Evolutionary conservation across 1,140 invertebrate genomes (phyloP), one percentile per base, ranked within the genome.

Genomic region (Meloidogyne floridensis): DNA sequence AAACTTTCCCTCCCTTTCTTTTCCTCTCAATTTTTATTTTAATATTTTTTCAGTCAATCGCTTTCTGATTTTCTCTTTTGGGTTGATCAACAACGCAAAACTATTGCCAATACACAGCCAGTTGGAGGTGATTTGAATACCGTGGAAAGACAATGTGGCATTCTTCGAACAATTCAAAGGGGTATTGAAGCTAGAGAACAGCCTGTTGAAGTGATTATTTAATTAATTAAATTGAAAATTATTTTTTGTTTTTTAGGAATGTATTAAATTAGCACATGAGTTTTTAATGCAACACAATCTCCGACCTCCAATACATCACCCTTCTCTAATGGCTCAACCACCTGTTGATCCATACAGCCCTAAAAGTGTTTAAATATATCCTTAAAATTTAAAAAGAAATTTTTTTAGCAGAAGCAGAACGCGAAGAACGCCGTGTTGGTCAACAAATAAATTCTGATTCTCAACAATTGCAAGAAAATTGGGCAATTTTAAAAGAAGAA

Each of bases 231-330:
- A 20, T 42, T 20, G 0, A 70, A 78, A 11, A 47, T 47, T 8
- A 47, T 20, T 72, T 65, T n/a, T 59, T 51, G 2, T 4, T 79
- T 79, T 65, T 8, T 54, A 82, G 82, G 78, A 81, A 8, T 84
- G 83, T 43, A 84, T 90, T 74, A 72, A 82, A 71, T 59, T 88
- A 51, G 86, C 89, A 4, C 84, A 89, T 54, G 83, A 78, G 32
- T 89, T 82, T 74, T 78, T 89, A 20, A 89, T 89, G 87, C 88
- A 90, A 79, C 88, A 89, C 65, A 88, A 89, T 82, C 78, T 89
- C 13, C 83, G 87, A 32, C 87, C 87, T 32, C 75, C 81, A 18
- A 76, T 88, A 69, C 82, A 90, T 75, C 73, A 54, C 10, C 83
- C 80, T 43, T 79, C 83, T n/a, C 75, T 70, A 11, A 59, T 32